phyloP scores from a whole-genome alignment of 2,113 vertebrate species.

The Leucopternis melanops region DNA sequence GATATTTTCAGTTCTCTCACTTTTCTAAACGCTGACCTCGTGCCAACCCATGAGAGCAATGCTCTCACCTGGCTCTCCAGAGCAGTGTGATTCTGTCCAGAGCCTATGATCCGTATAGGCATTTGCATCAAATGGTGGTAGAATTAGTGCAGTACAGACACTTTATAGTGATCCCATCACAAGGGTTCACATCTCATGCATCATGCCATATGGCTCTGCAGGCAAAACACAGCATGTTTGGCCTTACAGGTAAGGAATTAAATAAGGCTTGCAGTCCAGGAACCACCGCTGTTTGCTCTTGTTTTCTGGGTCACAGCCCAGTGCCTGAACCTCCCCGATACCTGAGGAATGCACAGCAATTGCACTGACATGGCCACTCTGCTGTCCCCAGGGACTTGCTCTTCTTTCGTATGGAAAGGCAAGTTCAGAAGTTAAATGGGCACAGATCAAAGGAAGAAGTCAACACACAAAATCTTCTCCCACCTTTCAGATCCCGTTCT shows the following conservation, averaged over 20 bases:
- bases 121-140: background rate
- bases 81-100: background rate
- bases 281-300: background rate
- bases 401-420: background rate
- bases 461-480: background rate
- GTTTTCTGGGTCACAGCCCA: background rate
- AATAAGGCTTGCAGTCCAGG: background rate
- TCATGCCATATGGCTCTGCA: background rate
- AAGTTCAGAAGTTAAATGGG: background rate
- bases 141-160: background rate
- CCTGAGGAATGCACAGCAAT: background rate
- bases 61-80: fast-evolving
- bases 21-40: background rate
- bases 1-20: background rate
- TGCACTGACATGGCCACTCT: background rate
- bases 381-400: background rate
- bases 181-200: background rate
- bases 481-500: background rate
- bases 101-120: background rate
- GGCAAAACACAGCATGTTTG: background rate
- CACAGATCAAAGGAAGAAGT: background rate
- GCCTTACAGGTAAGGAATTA: background rate
- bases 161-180: fast-evolving
- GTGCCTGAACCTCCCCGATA: background rate
- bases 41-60: background rate